These are phyloP conservation scores for Odontomyia ornata DNA, from an alignment of 2,888 invertebrate genomes.

Conservation along the genomic window DNA sequence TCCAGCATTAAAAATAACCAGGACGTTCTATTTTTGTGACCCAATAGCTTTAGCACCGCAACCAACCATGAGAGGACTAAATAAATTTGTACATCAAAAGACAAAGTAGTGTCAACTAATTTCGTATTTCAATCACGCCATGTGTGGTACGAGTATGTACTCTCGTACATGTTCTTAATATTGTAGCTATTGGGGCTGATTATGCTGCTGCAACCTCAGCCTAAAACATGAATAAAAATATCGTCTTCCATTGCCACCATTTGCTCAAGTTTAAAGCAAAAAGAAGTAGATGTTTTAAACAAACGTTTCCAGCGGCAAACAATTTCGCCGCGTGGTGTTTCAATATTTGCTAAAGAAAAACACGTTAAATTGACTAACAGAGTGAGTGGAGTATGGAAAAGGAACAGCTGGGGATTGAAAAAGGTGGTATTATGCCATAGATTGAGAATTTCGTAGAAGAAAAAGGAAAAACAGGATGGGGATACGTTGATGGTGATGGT, in stretches of 20 bases:
- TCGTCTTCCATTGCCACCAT: background rate
- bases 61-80: too few species aligned
- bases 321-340: slow-evolving; percentile 5
- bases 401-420: slow-evolving; percentile 20
- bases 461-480: background rate
- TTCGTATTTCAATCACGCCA: slow-evolving; percentile 42
- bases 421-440: background rate
- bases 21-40: too few species aligned
- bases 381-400: background rate
- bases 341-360: slow-evolving; percentile 36
- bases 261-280: too few species aligned
- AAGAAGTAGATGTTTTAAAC: background rate
- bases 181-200: background rate
- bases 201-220: background rate
- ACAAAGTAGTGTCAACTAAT: slow-evolving; percentile 31
- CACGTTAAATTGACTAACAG: background rate
- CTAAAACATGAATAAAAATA: slow-evolving; percentile 14
- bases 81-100: background rate
- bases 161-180: background rate
- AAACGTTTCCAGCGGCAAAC: slow-evolving; percentile 16
- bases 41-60: too few species aligned
- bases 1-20: background rate
- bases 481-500: background rate
- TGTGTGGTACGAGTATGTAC: background rate
- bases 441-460: background rate